Evolutionary conservation across 2,797 vertebrate genomes (phyloP), one percentile per base, ranked within the genome.

Genomic region (Sandelia bainsii): DNA sequence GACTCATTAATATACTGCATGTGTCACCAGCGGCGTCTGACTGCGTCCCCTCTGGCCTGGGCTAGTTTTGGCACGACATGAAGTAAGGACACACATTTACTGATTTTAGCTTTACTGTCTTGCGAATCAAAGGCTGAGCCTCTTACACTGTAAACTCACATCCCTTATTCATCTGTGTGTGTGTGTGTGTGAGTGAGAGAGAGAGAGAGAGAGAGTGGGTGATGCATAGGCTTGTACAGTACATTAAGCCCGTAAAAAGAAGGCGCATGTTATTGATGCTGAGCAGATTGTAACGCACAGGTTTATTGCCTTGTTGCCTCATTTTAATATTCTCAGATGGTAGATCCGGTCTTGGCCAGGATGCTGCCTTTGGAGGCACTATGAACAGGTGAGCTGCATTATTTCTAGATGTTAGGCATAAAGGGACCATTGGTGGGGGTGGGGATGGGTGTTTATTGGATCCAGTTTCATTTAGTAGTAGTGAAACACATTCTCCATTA

Each of bases 1-100:
- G 86, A 86, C 82, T 90, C 87, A 88, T 90, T 89, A 87, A 91
- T 87, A 89, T 85, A 87, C 84, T 61, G 78, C 80, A 86, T 86
- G 79, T 91, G 90, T 87, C 87, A 90, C 76, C 62, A 71, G 74
- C 83, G 79, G 80, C 19, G 64, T 85, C 70, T 80, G 83, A 86
- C 80, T 78, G 82, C 42, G 61, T 89, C 75, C 79, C 82, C 77
- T 86, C 83, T 81, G 76, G 83, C 78, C 72, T 59, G 59, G 75
- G 78, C 63, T 81, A 77, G 78, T 77, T 84, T 82, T 72, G 75
- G 76, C 79, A 72, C 66, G 76, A 83, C 69, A 74, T 79, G 62
- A 85, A 81, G 71, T 62, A 63, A 87, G 72, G 80, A 79, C 69
- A 79, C 80, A 70, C 53, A 59, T 70, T 80, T 16, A 65, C 65